Evolutionary conservation across 1,140 invertebrate species (phyloP).

Genomic region (Hycleus cichorii): DNA sequence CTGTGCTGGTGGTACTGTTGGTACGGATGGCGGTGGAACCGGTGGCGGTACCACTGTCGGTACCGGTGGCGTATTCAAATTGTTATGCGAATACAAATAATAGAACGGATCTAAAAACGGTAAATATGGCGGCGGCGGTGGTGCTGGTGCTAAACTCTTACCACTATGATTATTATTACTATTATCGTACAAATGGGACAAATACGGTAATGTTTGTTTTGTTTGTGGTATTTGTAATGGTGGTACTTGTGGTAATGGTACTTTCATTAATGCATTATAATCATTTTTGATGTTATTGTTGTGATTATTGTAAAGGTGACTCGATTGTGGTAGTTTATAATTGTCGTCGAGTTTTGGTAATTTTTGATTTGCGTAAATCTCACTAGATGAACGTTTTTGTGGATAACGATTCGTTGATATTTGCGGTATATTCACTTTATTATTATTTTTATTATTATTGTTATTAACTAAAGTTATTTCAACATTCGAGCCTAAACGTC

Average conservation of each 20-base stretch:
- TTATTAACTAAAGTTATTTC: constrained; percentile 51
- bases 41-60: neutral
- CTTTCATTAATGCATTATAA: neutral
- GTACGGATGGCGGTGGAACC: neutral
- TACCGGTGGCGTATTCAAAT: neutral
- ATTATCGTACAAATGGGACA: constrained; percentile 21
- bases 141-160: neutral
- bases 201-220: constrained; percentile 15
- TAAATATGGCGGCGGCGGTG: constrained; percentile 1
- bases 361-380: constrained; percentile 6
- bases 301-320: constrained; percentile 10
- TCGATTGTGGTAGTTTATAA: constrained; percentile 6
- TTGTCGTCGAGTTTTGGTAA: neutral
- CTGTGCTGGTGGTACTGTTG: neutral
- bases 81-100: neutral
- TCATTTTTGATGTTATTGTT: neutral
- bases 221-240: constrained; percentile 3
- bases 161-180: neutral
- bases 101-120: neutral
- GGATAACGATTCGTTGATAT: neutral
- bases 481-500: constrained; percentile 47
- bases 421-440: too few species aligned
- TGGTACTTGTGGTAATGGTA: neutral
- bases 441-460: too few species aligned
- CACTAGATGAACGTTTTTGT: constrained; percentile 21